Conservation (phyloP, 1,140 invertebrate species). For the Octopus sinensis region DNA sequence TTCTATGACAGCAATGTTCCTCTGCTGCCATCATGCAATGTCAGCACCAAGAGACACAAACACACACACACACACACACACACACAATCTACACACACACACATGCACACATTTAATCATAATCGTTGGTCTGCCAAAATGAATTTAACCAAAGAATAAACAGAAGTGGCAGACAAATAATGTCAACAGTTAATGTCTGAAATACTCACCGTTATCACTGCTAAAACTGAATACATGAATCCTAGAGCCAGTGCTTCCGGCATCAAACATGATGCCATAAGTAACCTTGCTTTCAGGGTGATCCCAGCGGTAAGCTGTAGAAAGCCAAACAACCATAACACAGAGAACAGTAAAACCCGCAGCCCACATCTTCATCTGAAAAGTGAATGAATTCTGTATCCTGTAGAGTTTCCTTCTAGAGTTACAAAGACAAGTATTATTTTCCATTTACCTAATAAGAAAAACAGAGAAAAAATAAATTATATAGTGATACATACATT, state of each 20-base stretch:
- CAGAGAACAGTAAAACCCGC: not conserved
- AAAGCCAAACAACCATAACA: not conserved
- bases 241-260: conserved; percentile 90
- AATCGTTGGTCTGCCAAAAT: too few relatives aligned
- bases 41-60: too few relatives aligned
- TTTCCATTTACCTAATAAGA: conserved; percentile 4
- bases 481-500: too few relatives aligned
- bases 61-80: too few relatives aligned
- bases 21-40: too few relatives aligned
- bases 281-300: conserved; percentile 43
- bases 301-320: not conserved
- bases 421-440: not conserved
- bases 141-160: too few relatives aligned
- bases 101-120: too few relatives aligned
- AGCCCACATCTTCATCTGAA: not conserved
- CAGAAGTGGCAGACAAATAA: too few relatives aligned
- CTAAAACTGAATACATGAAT: conserved; percentile 84
- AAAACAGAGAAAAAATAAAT: not conserved
- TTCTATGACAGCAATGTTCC: too few relatives aligned
- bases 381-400: not conserved
- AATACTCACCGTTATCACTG: conserved; percentile 32
- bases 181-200: too few relatives aligned
- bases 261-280: conserved; percentile 92
- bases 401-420: not conserved
- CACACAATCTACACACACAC: too few relatives aligned